phyloP scores from a whole-genome alignment of 1,140 invertebrate species.

The Drosophila bocki region DNA sequence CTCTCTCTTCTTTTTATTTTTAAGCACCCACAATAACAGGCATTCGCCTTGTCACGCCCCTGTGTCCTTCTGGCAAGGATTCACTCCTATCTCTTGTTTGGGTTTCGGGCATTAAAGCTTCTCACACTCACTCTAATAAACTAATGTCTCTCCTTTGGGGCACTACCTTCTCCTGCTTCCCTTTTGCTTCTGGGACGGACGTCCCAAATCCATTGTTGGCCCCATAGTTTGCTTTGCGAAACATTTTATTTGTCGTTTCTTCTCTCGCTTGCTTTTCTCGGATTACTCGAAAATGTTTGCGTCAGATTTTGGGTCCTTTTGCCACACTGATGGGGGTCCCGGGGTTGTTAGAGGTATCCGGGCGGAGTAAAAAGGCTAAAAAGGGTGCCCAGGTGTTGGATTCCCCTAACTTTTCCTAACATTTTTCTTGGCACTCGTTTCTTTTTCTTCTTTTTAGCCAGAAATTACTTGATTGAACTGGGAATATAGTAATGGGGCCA shows the following conservation, averaged over 20 bases:
- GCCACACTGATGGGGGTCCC: constrained; percentile 13
- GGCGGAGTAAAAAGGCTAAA: constrained; percentile 11
- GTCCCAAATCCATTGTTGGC: constrained; percentile 49
- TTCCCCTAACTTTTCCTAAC: constrained; percentile 26
- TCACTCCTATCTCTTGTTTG: constrained; percentile 32
- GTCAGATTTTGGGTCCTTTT: constrained; percentile 40
- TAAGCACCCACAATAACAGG: constrained; percentile 57
- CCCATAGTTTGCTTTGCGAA: constrained; percentile 52
- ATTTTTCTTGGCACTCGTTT: constrained; percentile 34
- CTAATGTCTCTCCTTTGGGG: constrained; percentile 72
- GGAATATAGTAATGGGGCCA: constrained; percentile 41
- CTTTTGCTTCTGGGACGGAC: not conserved
- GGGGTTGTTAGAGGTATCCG: constrained; percentile 1
- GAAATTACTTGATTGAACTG: constrained; percentile 55
- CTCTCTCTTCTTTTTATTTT: constrained; percentile 34
- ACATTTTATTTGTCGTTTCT: constrained; percentile 51
- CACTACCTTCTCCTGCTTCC: constrained; percentile 16
- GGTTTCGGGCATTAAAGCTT: constrained; percentile 44
- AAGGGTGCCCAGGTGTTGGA: constrained; percentile 43
- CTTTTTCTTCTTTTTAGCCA: not conserved
- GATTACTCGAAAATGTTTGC: constrained; percentile 56
- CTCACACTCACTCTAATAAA: constrained; percentile 69
- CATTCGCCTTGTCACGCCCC: constrained; percentile 30
- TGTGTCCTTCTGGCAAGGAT: constrained; percentile 16
- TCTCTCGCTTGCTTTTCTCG: constrained; percentile 15